Percentiles rank a stretch among this genome's conserved stretches.
Evolutionary conservation across 2,113 vertebrate genomes (phyloP).

Genomic region (Onychostoma macrolepis): DNA sequence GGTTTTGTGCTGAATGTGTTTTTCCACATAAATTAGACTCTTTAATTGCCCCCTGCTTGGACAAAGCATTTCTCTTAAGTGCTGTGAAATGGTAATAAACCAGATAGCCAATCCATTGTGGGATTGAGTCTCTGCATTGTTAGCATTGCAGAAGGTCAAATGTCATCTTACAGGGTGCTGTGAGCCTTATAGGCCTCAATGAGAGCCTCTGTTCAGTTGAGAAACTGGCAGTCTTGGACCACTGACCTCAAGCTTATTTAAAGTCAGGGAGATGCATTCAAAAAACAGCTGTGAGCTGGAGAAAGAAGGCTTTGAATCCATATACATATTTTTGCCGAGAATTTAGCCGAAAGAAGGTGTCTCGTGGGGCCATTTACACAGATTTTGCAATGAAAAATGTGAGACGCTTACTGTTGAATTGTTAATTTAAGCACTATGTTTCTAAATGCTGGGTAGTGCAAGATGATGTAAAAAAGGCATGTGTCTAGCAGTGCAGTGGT

Average conservation of each 20-base stretch:
- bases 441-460: not conserved
- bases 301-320: not conserved
- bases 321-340: not conserved
- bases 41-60: not conserved
- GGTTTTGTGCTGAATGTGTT: not conserved
- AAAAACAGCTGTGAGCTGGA: not conserved
- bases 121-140: slow-evolving; percentile 22
- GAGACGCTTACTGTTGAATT: not conserved
- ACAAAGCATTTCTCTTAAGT: slow-evolving; percentile 10
- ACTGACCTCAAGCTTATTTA: slow-evolving; percentile 11
- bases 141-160: slow-evolving; percentile 28
- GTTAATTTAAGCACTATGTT: not conserved
- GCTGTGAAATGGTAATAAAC: slow-evolving; percentile 23
- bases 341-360: too few relatives aligned
- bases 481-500: not conserved
- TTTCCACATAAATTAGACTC: slow-evolving; percentile 25
- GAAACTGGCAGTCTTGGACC: slow-evolving; percentile 5
- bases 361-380: not conserved
- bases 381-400: not conserved
- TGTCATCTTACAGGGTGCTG: slow-evolving; percentile 30
- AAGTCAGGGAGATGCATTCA: not conserved
- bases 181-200: slow-evolving; percentile 37
- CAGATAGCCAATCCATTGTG: not conserved
- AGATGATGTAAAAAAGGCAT: not conserved
- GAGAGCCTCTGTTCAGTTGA: slow-evolving; percentile 16